Evolutionary conservation across 37 sponge, comb jelly and placozoan genomes (phyloP), one percentile per base, ranked within the genome.

Genomic region (Axinella damicornis): DNA sequence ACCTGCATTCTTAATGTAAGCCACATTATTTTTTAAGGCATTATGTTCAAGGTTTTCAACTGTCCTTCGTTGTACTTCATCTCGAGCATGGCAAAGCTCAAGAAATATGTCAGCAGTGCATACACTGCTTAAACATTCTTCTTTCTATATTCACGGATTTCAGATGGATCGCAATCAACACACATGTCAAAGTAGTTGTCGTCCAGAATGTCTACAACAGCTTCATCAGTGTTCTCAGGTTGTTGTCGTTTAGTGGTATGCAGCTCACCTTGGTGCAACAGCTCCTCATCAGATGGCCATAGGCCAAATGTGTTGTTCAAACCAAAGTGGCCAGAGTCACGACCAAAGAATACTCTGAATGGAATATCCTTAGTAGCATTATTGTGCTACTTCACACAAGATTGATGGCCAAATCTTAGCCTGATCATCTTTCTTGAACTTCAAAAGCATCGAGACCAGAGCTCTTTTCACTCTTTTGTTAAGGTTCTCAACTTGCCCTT

Each of bases 401-500:
- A 69, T 30, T 69, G 69, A 69, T 69, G 69, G 69, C 69, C 69
- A 69, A 69, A 69, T 32, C 34, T 69, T 35, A 32, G 69, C 69
- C 15, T 35, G 22, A 38, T 32, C 37, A 22, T 69, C 69, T 35
- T 69, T 35, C 21, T 69, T 35, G 37, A 69, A 69, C 37, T 69
- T 69, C 37, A 69, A 33, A 69, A 69, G 69, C 34, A 69, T 35
- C 22, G 21, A 69, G 6, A 46, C 46, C 4, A 46, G 6, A 46
- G 46, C 46, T 46, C 46, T 76, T 57, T 76, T 76, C 33, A 76
- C 76, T 76, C 76, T 54, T 32, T 57, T 40, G 58, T 76, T 76
- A 17, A 76, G 35, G 56, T 76, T 76, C 28, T 76, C 76, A n/a
- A 76, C 76, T 57, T 76, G 76, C 21, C 76, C 76, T 57, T 76